Base-by-base conservation (phyloP, 2,797 vertebrate genomes). In the Nannoperca obscura region DNA sequence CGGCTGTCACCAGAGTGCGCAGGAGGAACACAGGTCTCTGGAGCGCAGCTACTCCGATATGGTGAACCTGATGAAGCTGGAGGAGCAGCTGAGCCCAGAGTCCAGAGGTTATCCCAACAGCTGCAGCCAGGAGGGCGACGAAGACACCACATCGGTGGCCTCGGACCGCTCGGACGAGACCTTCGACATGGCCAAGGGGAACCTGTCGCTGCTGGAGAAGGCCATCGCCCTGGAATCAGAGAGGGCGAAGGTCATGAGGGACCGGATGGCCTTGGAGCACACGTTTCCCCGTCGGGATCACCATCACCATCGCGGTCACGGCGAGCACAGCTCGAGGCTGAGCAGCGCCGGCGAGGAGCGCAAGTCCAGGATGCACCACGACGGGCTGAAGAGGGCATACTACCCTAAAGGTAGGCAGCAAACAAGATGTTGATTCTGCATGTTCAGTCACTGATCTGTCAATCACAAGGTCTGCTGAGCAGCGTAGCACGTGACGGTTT, bases 181-280 rank as follows among this genome's bases (percentile, higher is more conserved):
- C 75, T 99, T 98, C 40, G 98, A 99, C 94, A 97, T 99, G 97
- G 97, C 97, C 90, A 99, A 99, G 93, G 98, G 98, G 58, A 99
- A 99, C 91, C 95, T 99, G 93, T 96, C 97, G 8, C 96, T 99
- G 76, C 96, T 99, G 91, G 98, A 99, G 95, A 99, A 99, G 93
- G 98, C 98, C 91, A 99, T 99, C 71, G 98, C 98, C 59, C 92
- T 99, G 92, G 98, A 99, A 78, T 97, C 97, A 0, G 96, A 99
- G 91, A 85, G 98, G 81, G 98, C 98, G 34, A 98, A 98, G 95
- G 97, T 97, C 94, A 97, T 99, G 98, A 94, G 97, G 90, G 98
- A 99, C 92, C 96, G 97, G 80, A 96, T 97, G 96, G 95, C 96
- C 62, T 93, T 96, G 52, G 97, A 98, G 84, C 93, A 94, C 19